Percentiles rank a stretch among this genome's conserved stretches.
Evolutionary conservation across 2,113 vertebrate genomes (phyloP).

Genomic region (Polyodon spathula): DNA sequence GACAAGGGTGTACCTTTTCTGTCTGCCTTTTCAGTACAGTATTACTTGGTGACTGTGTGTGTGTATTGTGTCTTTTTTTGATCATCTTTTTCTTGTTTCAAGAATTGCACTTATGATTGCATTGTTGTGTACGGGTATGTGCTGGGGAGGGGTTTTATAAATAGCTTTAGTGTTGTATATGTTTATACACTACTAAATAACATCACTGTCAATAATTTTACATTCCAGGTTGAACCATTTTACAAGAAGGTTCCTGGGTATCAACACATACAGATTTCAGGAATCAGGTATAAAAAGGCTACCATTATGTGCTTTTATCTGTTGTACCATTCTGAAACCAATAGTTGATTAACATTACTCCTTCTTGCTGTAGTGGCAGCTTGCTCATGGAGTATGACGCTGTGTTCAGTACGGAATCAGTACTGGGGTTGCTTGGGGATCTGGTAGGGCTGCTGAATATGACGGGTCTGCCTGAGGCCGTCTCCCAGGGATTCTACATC

Average conservation of each 20-base stretch:
- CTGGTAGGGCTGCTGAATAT: slow-evolving; percentile 37
- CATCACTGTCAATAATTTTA: neutral
- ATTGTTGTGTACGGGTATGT: too few species aligned
- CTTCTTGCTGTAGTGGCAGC: slow-evolving; percentile 37
- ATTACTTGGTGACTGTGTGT: too few species aligned
- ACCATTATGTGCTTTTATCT: neutral
- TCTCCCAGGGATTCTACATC: slow-evolving; percentile 31
- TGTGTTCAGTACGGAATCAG: slow-evolving; percentile 44
- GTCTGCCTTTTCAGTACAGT: too few species aligned
- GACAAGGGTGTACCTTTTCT: too few species aligned
- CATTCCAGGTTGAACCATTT: slow-evolving; percentile 46
- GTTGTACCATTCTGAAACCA: neutral
- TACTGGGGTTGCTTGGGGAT: slow-evolving; percentile 42
- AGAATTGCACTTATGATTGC: too few species aligned
- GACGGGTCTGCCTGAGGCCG: slow-evolving; percentile 32
- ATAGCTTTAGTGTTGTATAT: too few species aligned
- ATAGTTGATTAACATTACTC: neutral
- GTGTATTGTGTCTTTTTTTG: too few species aligned
- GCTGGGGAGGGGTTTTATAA: too few species aligned
- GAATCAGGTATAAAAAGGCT: slow-evolving; percentile 46
- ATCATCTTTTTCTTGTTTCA: too few species aligned
- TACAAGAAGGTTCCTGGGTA: slow-evolving; percentile 52
- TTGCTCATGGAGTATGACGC: slow-evolving; percentile 55
- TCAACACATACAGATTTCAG: slow-evolving; percentile 40
- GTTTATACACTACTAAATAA: too few species aligned